Percentiles rank a stretch among this genome's conserved stretches.
Evolutionary conservation across 2,113 vertebrate genomes (phyloP).

Genomic region (Todiramphus chloris): DNA sequence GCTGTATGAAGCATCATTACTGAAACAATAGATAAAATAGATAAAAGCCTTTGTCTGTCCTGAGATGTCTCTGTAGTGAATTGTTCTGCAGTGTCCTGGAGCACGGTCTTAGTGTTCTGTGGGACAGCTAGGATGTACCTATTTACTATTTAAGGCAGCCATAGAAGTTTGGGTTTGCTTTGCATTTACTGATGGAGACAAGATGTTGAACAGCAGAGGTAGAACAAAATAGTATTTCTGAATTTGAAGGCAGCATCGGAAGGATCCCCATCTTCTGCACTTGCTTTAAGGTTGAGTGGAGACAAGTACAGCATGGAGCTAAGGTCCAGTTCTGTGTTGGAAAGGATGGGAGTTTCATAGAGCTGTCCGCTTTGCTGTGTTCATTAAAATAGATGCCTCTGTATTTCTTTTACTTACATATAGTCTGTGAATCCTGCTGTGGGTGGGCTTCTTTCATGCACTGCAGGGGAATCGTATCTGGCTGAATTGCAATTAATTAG

Average conservation of each 20-base stretch:
- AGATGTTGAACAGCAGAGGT: not conserved
- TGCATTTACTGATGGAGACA: not conserved
- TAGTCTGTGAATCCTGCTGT: not conserved
- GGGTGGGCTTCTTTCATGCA: not conserved
- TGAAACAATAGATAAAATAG: not conserved
- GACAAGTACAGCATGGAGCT: not conserved
- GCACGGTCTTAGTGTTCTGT: not conserved
- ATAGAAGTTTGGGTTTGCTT: not conserved
- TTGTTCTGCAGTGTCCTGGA: not conserved
- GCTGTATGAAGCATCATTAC: not conserved
- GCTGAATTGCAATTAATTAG: not conserved
- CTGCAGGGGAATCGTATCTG: not conserved
- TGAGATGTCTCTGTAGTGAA: not conserved
- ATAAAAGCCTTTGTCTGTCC: not conserved
- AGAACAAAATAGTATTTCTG: not conserved
- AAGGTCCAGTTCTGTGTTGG: not conserved
- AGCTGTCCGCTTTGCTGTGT: not conserved
- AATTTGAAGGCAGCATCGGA: not conserved
- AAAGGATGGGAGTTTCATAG: not conserved
- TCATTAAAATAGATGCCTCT: not conserved
- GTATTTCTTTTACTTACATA: not conserved
- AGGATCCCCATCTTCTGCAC: not conserved
- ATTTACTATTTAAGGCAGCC: not conserved
- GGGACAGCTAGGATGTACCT: not conserved
- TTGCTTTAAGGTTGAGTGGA: not conserved